Evolutionary conservation across 2,888 invertebrate genomes (phyloP), one percentile per base, ranked within the genome.

Genomic region (Eilema caniola): DNA sequence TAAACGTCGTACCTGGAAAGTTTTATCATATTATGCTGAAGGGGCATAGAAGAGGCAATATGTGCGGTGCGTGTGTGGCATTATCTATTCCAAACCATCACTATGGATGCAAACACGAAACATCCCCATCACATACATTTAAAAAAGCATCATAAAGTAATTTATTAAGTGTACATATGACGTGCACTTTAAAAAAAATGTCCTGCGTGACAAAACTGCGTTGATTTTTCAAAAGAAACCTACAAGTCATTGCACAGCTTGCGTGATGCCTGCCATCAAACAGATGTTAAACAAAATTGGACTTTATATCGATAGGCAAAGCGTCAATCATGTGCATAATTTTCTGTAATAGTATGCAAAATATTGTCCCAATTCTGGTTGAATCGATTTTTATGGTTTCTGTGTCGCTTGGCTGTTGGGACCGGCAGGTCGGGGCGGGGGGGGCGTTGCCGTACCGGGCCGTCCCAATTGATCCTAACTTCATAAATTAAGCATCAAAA

Each of bases 361-460:
- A 82, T 77, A 76, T 77, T 72, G 88, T 89, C 86, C 88, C 81
- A 88, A 87, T 89, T 89, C 74, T 74, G 78, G 33, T n/a, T 65
- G 66, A 79, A 90, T 92, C 90, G 90, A 91, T 92, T 90, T 88
- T 85, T 86, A 81, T 83, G 72, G 80, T 11, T 84, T 88, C 83
- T 86, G 89, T 88, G 88, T 74, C 77, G 73, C 67, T 28, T 53
- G 71, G 73, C 64, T 72, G 79, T 72, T 72, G 77, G 73, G 70
- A 67, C 69, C 60, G 25, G 25, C 57, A 24, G 33, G 53, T 25
- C 20, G 24, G n/a, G 28, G 67, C n/a, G 75, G 74, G 24, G n/a
- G 25, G 67, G 75, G 74, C 82, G 79, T 84, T 85, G 78, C 83
- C 81, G 83, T 85, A 77, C 83, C 81, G 79, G 77, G 75, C 75